A percentile compares a stretch with the other conserved stretches of the same genome.
Conservation (phyloP, 2,888 invertebrate genomes). For the Serrognathus titanus region DNA sequence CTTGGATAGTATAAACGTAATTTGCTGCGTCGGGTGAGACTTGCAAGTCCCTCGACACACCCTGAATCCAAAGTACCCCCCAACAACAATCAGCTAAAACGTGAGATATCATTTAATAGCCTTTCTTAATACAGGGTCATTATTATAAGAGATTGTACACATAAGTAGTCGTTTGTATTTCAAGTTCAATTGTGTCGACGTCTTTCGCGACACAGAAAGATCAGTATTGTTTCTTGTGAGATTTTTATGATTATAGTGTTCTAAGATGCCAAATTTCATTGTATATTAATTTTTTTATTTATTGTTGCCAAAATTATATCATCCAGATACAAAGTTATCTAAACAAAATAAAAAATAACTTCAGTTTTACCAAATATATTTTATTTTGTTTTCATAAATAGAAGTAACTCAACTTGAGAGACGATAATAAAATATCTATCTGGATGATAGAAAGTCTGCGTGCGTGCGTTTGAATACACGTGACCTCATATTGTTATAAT, state of each 20-base stretch:
- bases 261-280: slow-evolving; percentile 16
- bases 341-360: no score
- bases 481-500: slow-evolving; percentile 4
- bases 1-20: slow-evolving; percentile 1
- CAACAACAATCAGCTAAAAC: slow-evolving; percentile 40
- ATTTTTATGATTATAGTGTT: slow-evolving; percentile 19
- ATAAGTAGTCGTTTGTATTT: slow-evolving; percentile 40
- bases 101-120: slow-evolving; percentile 48
- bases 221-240: slow-evolving; percentile 43
- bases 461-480: slow-evolving; percentile 2
- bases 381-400: no score
- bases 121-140: slow-evolving; percentile 51
- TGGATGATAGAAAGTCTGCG: neutral
- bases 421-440: no score
- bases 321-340: no score
- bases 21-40: neutral
- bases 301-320: slow-evolving; percentile 10
- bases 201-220: slow-evolving; percentile 34
- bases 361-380: no score
- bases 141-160: slow-evolving; percentile 46
- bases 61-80: neutral
- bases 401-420: no score
- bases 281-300: neutral
- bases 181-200: slow-evolving; percentile 21
- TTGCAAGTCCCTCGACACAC: slow-evolving; percentile 10